A percentile compares a stretch with the other conserved stretches of the same genome.
phyloP scores from a whole-genome alignment of 2,797 vertebrate species.

The Octomys mimax region DNA sequence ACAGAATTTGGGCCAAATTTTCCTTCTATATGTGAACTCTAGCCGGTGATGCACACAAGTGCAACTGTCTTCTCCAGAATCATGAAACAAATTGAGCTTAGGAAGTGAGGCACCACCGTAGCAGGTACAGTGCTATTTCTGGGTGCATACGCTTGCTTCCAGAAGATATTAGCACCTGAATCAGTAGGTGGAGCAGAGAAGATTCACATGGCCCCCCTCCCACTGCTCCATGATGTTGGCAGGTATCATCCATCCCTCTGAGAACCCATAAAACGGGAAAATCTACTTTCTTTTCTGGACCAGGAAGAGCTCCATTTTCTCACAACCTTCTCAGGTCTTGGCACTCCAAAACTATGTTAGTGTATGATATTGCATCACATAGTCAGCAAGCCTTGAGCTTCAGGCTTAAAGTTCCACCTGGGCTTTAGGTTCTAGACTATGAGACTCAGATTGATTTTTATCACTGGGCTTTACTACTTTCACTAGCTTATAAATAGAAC shows the following conservation, averaged over 20 bases:
- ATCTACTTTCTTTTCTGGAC: not conserved
- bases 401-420: not conserved
- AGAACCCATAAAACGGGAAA: no score
- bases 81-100: not conserved
- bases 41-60: not conserved
- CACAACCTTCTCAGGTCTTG: not conserved
- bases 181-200: not conserved
- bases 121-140: not conserved
- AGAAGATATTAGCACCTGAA: not conserved
- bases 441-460: not conserved
- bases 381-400: not conserved
- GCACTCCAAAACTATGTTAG: not conserved
- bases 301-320: not conserved
- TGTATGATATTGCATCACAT: fast-evolving
- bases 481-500: not conserved
- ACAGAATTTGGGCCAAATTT: not conserved
- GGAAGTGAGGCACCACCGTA: not conserved
- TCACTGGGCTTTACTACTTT: not conserved
- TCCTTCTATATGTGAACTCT: not conserved
- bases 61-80: not conserved
- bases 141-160: not conserved
- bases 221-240: not conserved
- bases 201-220: not conserved
- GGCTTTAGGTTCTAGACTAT: not conserved
- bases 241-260: not conserved